phyloP scores from a whole-genome alignment of 2,113 vertebrate genomes.

The Eulemur rufifrons region DNA sequence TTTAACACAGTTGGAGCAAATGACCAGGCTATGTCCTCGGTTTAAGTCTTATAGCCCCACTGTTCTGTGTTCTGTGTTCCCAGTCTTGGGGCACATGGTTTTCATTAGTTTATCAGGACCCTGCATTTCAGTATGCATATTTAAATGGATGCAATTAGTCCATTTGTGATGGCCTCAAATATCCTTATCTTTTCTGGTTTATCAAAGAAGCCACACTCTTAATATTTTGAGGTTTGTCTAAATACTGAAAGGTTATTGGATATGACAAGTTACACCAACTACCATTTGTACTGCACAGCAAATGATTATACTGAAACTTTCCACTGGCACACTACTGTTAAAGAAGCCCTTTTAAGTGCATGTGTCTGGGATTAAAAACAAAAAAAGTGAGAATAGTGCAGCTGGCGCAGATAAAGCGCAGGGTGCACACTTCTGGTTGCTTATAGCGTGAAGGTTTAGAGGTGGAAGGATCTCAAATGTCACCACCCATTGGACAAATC shows the following conservation, averaged over 20 bases:
- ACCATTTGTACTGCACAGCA: not conserved
- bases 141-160: not conserved
- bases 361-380: not conserved
- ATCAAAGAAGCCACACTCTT: not conserved
- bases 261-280: not conserved
- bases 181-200: constrained; percentile 36
- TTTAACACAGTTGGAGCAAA: constrained; percentile 68
- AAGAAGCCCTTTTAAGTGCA: not conserved
- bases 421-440: not conserved
- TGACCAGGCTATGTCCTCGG: constrained; percentile 8
- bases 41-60: constrained; percentile 47
- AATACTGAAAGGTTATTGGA: not conserved
- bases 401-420: not conserved
- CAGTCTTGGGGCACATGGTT: constrained; percentile 60
- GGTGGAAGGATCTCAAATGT: not conserved
- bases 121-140: constrained; percentile 33
- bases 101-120: constrained; percentile 64
- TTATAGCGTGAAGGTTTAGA: not conserved
- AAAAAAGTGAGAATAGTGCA: not conserved
- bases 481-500: not conserved
- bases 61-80: constrained; percentile 27
- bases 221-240: not conserved
- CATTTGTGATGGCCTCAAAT: not conserved
- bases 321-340: not conserved
- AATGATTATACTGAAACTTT: not conserved